Conservation (phyloP, 1,140 invertebrate species). For the Calliopsis andreniformis region DNA sequence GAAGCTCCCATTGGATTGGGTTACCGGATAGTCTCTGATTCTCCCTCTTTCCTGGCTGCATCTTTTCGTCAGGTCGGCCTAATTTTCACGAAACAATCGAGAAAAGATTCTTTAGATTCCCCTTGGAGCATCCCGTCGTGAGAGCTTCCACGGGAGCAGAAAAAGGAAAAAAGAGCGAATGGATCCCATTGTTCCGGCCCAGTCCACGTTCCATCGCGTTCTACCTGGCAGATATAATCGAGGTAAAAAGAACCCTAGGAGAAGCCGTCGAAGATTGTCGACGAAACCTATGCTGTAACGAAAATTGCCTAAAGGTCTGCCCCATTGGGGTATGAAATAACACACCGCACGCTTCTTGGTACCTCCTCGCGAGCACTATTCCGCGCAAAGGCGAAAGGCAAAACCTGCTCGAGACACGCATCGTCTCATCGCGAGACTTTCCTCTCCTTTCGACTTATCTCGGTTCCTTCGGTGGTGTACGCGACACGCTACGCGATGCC, state of each 20-base stretch:
- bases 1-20: conserved; percentile 6
- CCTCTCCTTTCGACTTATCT: background rate
- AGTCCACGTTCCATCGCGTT: conserved; percentile 10
- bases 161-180: background rate
- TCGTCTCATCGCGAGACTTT: conserved; percentile 2
- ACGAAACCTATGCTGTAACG: conserved; percentile 52
- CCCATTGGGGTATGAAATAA: conserved; percentile 62
- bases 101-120: background rate
- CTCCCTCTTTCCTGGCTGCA: background rate
- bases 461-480: background rate
- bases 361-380: conserved; percentile 16
- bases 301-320: conserved; percentile 53
- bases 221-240: conserved; percentile 41
- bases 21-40: conserved; percentile 7
- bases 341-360: conserved; percentile 44
- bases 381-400: conserved; percentile 2
- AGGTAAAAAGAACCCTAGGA: conserved; percentile 33
- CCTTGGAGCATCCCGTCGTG: background rate
- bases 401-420: background rate
- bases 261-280: conserved; percentile 54
- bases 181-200: conserved; percentile 4
- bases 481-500: background rate
- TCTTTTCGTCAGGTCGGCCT: background rate
- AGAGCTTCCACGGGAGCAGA: background rate
- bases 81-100: background rate